Percentiles rank a stretch among this genome's conserved stretches.
These are phyloP conservation scores for Propithecus deckenii DNA, from an alignment of 2,797 vertebrate species.

Conservation along the genomic window DNA sequence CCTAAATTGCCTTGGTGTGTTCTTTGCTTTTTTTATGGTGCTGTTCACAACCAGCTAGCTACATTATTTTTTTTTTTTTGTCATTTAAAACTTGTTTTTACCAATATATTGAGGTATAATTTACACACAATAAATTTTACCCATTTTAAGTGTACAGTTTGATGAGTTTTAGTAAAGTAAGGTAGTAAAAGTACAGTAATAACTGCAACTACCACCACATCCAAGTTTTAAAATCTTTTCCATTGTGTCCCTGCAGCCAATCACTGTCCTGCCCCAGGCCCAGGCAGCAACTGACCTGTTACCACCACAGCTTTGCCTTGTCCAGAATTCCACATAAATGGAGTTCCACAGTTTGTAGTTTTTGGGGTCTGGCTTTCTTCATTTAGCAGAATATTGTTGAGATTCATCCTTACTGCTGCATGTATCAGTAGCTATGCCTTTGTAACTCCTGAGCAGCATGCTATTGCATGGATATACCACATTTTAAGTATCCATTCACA, in stretches of 20 bases:
- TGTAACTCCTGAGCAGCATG: not conserved
- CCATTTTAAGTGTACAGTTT: not conserved
- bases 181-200: not conserved
- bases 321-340: not conserved
- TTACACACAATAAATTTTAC: not conserved
- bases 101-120: not conserved
- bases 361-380: not conserved
- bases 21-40: not conserved
- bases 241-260: not conserved
- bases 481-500: not conserved
- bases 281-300: not conserved
- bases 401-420: not conserved
- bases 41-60: not conserved
- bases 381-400: not conserved
- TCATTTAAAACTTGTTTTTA: not conserved
- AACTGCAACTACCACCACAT: not conserved
- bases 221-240: not conserved
- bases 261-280: not conserved
- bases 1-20: not conserved
- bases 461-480: rapidly evolving
- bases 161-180: not conserved
- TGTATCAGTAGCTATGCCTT: not conserved
- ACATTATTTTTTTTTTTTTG: not conserved
- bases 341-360: not conserved
- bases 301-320: not conserved